Evolutionary conservation across 2,797 vertebrate genomes (phyloP).

Genomic region (Fundulus diaphanus): DNA sequence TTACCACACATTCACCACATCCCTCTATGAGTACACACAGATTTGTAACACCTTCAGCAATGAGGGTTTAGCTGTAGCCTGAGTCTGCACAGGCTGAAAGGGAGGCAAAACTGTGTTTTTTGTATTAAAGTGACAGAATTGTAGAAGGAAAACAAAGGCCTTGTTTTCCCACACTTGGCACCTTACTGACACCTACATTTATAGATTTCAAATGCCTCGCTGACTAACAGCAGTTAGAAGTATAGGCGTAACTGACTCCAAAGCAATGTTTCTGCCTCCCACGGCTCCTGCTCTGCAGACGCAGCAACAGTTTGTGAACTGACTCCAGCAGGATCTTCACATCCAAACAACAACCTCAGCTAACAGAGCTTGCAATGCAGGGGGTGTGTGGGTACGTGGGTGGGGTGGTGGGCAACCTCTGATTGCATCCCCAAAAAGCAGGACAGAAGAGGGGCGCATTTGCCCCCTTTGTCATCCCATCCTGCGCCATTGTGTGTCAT

Average conservation of each 20-base stretch:
- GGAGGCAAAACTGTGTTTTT: background rate
- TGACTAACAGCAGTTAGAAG: conserved; percentile 25
- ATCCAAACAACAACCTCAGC: conserved; percentile 11
- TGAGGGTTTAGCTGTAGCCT: background rate
- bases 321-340: background rate
- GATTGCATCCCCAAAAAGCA: conserved; percentile 43
- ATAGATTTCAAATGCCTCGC: conserved; percentile 14
- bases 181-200: conserved; percentile 38
- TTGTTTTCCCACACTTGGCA: conserved; percentile 22
- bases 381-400: conserved; percentile 4
- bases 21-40: conserved; percentile 2
- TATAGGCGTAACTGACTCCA: conserved; percentile 32
- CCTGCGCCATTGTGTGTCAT: conserved; percentile 43
- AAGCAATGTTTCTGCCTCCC: conserved; percentile 50
- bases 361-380: background rate
- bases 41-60: background rate
- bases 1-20: background rate
- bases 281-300: conserved; percentile 21
- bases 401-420: conserved; percentile 1
- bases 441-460: conserved; percentile 28
- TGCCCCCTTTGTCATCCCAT: conserved; percentile 4
- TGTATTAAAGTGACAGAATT: background rate
- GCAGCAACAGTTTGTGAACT: conserved; percentile 25
- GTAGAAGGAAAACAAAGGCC: conserved; percentile 24
- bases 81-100: background rate